These are phyloP conservation scores for Heliconius ethilla DNA, from an alignment of 2,888 invertebrate species.

Conservation along the genomic window DNA sequence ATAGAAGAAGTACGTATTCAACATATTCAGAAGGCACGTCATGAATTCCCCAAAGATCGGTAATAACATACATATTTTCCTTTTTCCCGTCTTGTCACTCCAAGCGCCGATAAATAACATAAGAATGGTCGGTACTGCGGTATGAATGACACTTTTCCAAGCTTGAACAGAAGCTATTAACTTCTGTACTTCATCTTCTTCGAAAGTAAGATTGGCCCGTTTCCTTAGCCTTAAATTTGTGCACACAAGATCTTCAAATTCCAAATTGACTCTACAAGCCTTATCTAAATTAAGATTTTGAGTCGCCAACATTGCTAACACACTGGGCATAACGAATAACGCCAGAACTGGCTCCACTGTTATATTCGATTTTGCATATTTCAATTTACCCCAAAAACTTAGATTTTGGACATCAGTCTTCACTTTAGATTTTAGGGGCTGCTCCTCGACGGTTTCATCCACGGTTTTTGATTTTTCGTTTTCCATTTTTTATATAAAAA, in stretches of 20 bases:
- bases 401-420: slow-evolving; percentile 59
- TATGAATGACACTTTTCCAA: slow-evolving; percentile 81
- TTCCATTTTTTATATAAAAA: slow-evolving; percentile 26
- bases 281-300: slow-evolving; percentile 93
- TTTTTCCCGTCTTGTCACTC: slow-evolving; percentile 82
- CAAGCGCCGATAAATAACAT: slow-evolving; percentile 84
- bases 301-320: slow-evolving; percentile 87
- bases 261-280: slow-evolving; percentile 90
- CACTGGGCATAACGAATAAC: slow-evolving; percentile 85
- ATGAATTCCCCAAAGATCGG: slow-evolving; percentile 81
- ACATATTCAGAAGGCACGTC: slow-evolving; percentile 74
- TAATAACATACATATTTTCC: slow-evolving; percentile 83
- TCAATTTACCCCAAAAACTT: slow-evolving; percentile 72
- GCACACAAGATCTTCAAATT: slow-evolving; percentile 86
- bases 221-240: slow-evolving; percentile 86
- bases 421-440: slow-evolving; percentile 61
- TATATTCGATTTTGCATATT: slow-evolving; percentile 78
- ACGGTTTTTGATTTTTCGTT: slow-evolving; percentile 37
- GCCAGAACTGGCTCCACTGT: slow-evolving; percentile 86
- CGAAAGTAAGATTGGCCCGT: slow-evolving; percentile 84
- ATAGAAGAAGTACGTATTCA: slow-evolving; percentile 81
- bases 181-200: slow-evolving; percentile 85
- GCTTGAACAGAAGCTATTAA: slow-evolving; percentile 80
- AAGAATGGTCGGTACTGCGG: slow-evolving; percentile 77
- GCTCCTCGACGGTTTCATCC: slow-evolving; percentile 57